A percentile compares a stretch with the other conserved stretches of the same genome.
These are phyloP conservation scores for Petrolisthes cinctipes DNA, from an alignment of 2,888 invertebrate species.

Conservation along the genomic window DNA sequence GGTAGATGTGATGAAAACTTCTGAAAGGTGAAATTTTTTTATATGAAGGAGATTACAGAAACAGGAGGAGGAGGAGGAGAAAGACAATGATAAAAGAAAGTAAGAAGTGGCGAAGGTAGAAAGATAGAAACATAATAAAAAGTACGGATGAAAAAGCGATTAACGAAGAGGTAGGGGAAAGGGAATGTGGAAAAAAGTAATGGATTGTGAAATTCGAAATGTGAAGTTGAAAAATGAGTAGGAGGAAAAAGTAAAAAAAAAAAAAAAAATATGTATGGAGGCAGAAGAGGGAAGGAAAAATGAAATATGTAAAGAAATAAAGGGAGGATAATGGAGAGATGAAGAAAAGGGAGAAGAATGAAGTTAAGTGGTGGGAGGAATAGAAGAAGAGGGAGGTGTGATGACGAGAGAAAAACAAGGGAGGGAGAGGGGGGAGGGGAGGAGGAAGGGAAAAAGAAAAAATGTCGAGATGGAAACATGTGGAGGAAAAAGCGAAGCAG, in stretches of 20 bases:
- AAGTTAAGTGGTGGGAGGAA: neutral
- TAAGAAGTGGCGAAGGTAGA: neutral
- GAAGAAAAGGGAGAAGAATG: neutral
- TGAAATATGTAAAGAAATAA: neutral
- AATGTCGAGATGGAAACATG: neutral
- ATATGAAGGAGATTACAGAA: neutral
- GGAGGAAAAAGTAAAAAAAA: neutral
- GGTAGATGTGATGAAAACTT: no score
- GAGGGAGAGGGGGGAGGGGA: conserved; percentile 1
- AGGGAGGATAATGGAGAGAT: neutral
- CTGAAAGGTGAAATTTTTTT: no score
- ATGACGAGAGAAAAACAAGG: neutral
- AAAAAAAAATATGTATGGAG: neutral
- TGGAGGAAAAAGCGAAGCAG: neutral
- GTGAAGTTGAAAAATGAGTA: neutral
- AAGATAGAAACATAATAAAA: neutral
- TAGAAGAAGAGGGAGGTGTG: neutral
- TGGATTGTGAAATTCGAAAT: neutral
- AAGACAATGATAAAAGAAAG: neutral
- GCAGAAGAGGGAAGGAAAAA: neutral
- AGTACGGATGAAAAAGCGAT: neutral
- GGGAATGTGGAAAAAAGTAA: neutral
- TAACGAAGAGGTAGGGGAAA: neutral
- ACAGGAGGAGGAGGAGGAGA: neutral
- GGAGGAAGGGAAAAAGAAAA: neutral